Percentiles rank a stretch among this genome's conserved stretches.
These are phyloP conservation scores for Actinopyga echinites DNA, from an alignment of 53 echinoderm and acorn worm genomes.

Conservation along the genomic window DNA sequence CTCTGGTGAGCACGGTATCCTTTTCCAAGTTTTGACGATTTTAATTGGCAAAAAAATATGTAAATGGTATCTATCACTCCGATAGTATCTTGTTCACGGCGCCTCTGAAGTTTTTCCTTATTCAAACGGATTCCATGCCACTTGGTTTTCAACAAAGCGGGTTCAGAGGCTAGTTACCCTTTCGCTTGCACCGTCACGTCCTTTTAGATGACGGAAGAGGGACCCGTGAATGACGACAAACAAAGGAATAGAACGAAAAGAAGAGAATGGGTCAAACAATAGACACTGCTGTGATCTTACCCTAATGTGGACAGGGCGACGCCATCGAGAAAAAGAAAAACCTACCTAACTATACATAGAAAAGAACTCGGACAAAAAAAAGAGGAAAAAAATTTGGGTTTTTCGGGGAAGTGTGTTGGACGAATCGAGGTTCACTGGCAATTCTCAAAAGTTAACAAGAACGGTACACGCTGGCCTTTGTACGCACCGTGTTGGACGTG, in stretches of 20 bases:
- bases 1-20: not conserved
- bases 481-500: too few relatives aligned
- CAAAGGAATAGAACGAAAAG: not conserved
- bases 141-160: conserved; percentile 20
- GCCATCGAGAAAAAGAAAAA: conserved; percentile 35
- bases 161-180: not conserved
- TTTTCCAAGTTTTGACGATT: conserved; percentile 2
- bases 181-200: conserved; percentile 5
- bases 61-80: conserved; percentile 2
- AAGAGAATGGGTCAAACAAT: conserved; percentile 16
- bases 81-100: conserved; percentile 29
- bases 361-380: too few relatives aligned
- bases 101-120: conserved; percentile 20
- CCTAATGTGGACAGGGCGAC: conserved; percentile 21
- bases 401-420: too few relatives aligned
- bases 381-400: too few relatives aligned
- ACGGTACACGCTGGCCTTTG: too few relatives aligned
- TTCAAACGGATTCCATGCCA: conserved; percentile 9
- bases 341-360: not conserved
- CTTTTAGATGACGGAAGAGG: too few relatives aligned
- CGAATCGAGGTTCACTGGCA: too few relatives aligned
- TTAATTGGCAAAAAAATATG: conserved; percentile 32
- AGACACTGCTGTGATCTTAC: conserved; percentile 1
- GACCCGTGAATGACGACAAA: not conserved
- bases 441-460: too few relatives aligned